Evolutionary conservation across 2,888 invertebrate species (phyloP), one percentile per base, ranked within the genome.

Genomic region (Malacosoma neustria): DNA sequence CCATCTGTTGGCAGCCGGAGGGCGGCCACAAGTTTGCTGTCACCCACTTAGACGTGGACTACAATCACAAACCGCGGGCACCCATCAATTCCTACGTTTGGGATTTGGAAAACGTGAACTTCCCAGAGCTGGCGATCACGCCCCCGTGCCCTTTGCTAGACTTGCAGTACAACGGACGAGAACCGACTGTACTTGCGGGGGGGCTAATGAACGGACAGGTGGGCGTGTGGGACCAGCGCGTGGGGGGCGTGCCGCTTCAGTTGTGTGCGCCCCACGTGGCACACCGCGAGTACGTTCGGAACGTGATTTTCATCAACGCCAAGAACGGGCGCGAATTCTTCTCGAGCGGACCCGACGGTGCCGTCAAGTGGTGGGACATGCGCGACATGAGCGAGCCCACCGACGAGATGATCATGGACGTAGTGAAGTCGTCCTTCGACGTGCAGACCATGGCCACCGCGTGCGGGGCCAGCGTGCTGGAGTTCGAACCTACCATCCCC

Each of bases 271-370:
- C 93, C 22, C 95, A 96, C 63, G 88, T 89, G 35, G 94, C 96
- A 40, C 98, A 98, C 68, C 86, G 92, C 14, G 97, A 98, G 76
- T 90, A 95, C 0, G 96, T 94, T 3, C 90, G 92, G 46, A 92
- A 91, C 47, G 91, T 95, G 3, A 72, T 94, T 0, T 98, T 97
- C 93, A 92, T 96, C 39, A 93, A 94, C 65, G 94, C 96, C 0
- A 98, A 98, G 79, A 93, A 95, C 1, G 96, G 96, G 1, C 91
- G 92, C 1, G 98, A 98, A 68, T 97, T 97, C 66, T 97, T 97
- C 76, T 96, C 97, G 1, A 89, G 93, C 0, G 93, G 96, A 0
- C 92, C 94, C 1, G 98, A 98, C 70, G 98, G 98, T 1, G 92
- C 92, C 71, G 90, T 93, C 35, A 89, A 91, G 65, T 93, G 93